Base-by-base conservation (phyloP, 2,888 invertebrate genomes). In the Ochropleura leucogaster region DNA sequence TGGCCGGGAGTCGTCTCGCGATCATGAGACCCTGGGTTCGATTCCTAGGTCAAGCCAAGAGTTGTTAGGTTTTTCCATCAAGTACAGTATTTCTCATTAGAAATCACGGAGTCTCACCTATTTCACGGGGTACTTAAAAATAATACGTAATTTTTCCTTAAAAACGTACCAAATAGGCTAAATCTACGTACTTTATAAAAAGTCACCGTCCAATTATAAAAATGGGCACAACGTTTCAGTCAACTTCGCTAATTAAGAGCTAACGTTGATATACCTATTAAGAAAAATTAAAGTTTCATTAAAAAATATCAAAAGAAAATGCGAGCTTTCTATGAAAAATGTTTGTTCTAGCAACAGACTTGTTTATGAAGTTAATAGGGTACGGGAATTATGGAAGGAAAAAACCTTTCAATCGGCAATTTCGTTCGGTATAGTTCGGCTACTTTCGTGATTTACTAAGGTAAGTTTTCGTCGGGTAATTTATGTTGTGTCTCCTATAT, bases 391-490 rank as follows among this genome's bases (percentile, higher is more conserved):
- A 68, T 40, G 20, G 14, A 60, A 53, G 44, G 51, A 59, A 51
- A 64, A 71, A 16, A n/a, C 64, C 42, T 20, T 60, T 82, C 64
- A 70, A 65, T 55, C 42, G 57, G 16, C 51, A 71, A 80, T 80
- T 79, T 77, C 18, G 18, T 68, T 59, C 67, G 49, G 47, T 14
- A 51, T 12, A 70, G 44, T 72, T 64, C 67, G 46, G 67, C 5
- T 60, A 47, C 55, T 53, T 57, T 60, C 55, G 71, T 82, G 68
- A 78, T 81, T 74, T 74, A 82, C 67, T 70, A 55, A 74, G 74
- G 82, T 65, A 51, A 68, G 68, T 82, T 73, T 69, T 51, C 59
- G n/a, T 51, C 18, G 46, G 4, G 74, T 63, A 57, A 70, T 77
- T n/a, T n/a, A 67, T 82, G 70, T 70, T 46, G 62, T 64, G 53